Conservation (phyloP, 23 tunicate genomes). For the Oikopleura dioica region DNA sequence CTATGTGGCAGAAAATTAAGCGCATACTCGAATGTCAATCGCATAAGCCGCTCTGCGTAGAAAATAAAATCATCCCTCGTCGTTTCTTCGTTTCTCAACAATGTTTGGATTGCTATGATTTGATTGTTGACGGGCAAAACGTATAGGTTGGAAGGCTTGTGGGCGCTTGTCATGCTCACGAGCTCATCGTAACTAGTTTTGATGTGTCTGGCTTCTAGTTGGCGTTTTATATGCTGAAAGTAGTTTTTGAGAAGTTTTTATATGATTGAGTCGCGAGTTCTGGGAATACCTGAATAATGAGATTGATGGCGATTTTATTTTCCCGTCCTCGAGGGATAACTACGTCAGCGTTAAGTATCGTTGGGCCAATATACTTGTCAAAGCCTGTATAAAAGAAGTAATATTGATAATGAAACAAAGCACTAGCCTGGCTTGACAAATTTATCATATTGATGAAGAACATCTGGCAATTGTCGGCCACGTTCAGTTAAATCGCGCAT, state of each 20-base stretch:
- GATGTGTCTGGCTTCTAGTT: slow-evolving; percentile 4
- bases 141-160: no score
- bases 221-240: not conserved
- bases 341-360: slow-evolving; percentile 75
- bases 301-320: not conserved
- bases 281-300: no score
- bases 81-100: slow-evolving; percentile 51
- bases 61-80: slow-evolving; percentile 70
- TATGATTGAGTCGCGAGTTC: no score
- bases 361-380: slow-evolving; percentile 86
- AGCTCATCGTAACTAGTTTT: no score
- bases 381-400: slow-evolving; percentile 14
- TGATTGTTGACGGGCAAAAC: no score
- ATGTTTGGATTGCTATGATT: no score
- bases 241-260: no score
- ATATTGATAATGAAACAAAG: not conserved
- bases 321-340: slow-evolving; percentile 69
- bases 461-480: slow-evolving; percentile 48
- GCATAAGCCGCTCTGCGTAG: slow-evolving; percentile 63
- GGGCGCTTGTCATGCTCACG: no score
- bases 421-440: slow-evolving; percentile 55
- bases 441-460: slow-evolving; percentile 73
- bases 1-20: slow-evolving; percentile 55
- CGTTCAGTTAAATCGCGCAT: slow-evolving; percentile 57
- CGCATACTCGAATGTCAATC: slow-evolving; percentile 65